Percentiles rank a stretch among this genome's conserved stretches.
Conservation (phyloP, 1,140 invertebrate species). For the Phthorimaea operculella region DNA sequence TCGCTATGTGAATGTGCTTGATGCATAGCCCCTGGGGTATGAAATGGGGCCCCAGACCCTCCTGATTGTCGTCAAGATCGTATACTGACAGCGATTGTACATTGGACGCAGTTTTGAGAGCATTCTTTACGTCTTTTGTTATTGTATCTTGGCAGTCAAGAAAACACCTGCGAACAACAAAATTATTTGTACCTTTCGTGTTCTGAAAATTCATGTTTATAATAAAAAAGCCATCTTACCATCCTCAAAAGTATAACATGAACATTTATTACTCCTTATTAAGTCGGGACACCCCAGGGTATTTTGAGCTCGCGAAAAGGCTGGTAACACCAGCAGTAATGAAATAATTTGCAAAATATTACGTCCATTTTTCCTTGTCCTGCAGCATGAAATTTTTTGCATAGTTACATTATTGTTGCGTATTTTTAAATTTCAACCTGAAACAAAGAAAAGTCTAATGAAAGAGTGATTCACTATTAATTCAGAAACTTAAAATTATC, state of each 20-base stretch:
- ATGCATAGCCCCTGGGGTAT: slow-evolving; percentile 74
- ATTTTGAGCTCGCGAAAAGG: slow-evolving; percentile 60
- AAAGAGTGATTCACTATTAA: background rate
- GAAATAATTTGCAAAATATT: slow-evolving; percentile 51
- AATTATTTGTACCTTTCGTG: slow-evolving; percentile 2
- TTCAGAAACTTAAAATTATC: too few relatives aligned
- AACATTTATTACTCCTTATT: slow-evolving; percentile 55
- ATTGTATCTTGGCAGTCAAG: slow-evolving; percentile 56
- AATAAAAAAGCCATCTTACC: slow-evolving; percentile 32
- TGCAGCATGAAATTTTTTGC: slow-evolving; percentile 51
- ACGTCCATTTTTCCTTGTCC: slow-evolving; percentile 42
- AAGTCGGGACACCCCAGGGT: slow-evolving; percentile 52
- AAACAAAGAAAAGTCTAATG: slow-evolving; percentile 23
- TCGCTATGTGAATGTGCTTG: slow-evolving; percentile 84
- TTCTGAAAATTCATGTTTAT: slow-evolving; percentile 3
- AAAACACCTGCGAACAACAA: slow-evolving; percentile 42
- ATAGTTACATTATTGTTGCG: slow-evolving; percentile 58
- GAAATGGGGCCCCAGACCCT: slow-evolving; percentile 56
- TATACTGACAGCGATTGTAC: slow-evolving; percentile 54
- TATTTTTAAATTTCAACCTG: slow-evolving; percentile 34
- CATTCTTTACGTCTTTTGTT: slow-evolving; percentile 52
- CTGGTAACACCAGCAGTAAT: slow-evolving; percentile 52
- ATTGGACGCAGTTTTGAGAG: slow-evolving; percentile 43
- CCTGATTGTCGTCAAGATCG: slow-evolving; percentile 53
- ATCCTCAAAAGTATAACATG: slow-evolving; percentile 57